These are phyloP conservation scores for Tipula helvola DNA, from an alignment of 2,888 invertebrate genomes.

Conservation along the genomic window DNA sequence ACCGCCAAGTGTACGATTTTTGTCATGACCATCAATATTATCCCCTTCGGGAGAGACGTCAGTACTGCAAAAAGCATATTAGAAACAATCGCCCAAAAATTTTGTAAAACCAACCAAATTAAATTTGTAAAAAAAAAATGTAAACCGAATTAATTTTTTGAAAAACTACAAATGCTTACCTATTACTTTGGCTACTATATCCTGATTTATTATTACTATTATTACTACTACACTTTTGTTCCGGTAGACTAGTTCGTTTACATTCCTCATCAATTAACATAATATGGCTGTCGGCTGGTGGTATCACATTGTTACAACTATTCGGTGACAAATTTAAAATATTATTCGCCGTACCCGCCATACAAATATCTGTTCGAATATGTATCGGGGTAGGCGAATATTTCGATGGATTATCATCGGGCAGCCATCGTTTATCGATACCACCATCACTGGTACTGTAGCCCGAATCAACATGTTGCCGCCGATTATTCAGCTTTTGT, in stretches of 20 bases:
- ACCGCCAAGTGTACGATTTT: conserved; percentile 29
- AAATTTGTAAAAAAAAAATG: not conserved
- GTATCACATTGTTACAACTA: conserved; percentile 7
- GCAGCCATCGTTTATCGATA: conserved; percentile 72
- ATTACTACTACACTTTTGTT: not conserved
- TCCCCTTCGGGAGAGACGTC: conserved; percentile 15
- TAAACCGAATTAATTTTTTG: not conserved
- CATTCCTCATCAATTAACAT: conserved; percentile 7
- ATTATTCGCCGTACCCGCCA: not conserved
- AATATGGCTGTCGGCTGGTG: not conserved
- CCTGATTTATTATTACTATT: not conserved
- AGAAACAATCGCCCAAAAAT: conserved; percentile 6
- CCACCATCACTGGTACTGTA: conserved; percentile 80
- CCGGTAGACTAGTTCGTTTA: not conserved
- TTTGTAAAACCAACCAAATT: not conserved
- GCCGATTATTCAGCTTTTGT: conserved; percentile 18
- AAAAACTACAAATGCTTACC: conserved; percentile 9
- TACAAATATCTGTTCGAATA: conserved; percentile 14
- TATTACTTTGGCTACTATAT: conserved; percentile 13
- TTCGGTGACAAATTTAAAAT: conserved; percentile 11
- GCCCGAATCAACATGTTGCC: conserved; percentile 77
- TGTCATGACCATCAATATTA: conserved; percentile 18
- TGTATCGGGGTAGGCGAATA: conserved; percentile 13
- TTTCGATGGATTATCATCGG: conserved; percentile 40
- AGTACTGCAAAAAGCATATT: conserved; percentile 8